phyloP scores from a whole-genome alignment of 2,113 vertebrate species.

The Oryzias melastigma region DNA sequence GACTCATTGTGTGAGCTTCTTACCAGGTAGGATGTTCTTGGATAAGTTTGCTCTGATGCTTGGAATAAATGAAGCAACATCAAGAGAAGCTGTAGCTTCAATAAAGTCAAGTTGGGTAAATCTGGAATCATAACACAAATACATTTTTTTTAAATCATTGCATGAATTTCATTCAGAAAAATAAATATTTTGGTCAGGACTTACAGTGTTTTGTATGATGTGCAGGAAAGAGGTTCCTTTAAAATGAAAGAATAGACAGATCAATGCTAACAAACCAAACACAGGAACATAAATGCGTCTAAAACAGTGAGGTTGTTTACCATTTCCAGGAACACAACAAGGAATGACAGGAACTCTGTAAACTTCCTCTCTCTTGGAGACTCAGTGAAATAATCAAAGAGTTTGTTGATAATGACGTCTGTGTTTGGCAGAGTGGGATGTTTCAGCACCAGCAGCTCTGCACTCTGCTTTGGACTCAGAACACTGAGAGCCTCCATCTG shows the following conservation, averaged over 20 bases:
- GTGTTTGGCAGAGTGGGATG: conserved; percentile 20
- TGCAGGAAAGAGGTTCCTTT: conserved; percentile 58
- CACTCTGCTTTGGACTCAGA: conserved; percentile 55
- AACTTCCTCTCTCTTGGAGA: conserved; percentile 20
- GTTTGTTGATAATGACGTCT: conserved; percentile 40
- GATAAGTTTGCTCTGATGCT: conserved; percentile 32
- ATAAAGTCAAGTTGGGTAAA: conserved; percentile 56
- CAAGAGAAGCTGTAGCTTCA: conserved; percentile 13
- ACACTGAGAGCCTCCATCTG: conserved; percentile 57
- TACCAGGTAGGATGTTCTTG: conserved; percentile 47
- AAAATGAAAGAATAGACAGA: conserved; percentile 10
- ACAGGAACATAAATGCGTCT: not conserved
- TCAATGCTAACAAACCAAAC: conserved; percentile 2
- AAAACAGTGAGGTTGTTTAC: conserved; percentile 34
- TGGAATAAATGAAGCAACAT: conserved; percentile 25
- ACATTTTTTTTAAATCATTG: not conserved
- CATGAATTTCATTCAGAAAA: not conserved
- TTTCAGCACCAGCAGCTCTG: conserved; percentile 53
- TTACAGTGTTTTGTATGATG: conserved; percentile 62
- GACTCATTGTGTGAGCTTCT: not conserved
- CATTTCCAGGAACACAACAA: conserved; percentile 8
- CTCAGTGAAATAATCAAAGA: conserved; percentile 57
- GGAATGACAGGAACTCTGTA: conserved; percentile 37
- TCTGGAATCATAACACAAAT: conserved; percentile 29
- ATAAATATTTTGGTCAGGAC: conserved; percentile 19